phyloP scores from a whole-genome alignment of 2,888 invertebrate genomes.

The Drosophila mulleri region DNA sequence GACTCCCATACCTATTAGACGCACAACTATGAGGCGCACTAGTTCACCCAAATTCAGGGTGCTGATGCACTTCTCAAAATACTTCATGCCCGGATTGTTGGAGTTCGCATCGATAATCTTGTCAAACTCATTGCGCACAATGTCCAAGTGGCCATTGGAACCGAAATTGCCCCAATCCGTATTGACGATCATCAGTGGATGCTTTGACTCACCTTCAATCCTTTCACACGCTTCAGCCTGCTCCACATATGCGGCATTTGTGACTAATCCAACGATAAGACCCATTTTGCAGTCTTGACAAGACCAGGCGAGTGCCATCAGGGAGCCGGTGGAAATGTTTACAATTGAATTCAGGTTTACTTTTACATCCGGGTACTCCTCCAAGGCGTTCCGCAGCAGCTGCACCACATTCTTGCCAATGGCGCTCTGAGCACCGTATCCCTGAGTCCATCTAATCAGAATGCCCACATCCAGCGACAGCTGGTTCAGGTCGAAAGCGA shows the following conservation, averaged over 20 bases:
- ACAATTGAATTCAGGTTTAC: slow-evolving; percentile 94
- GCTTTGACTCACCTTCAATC: slow-evolving; percentile 87
- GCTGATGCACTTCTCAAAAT: slow-evolving; percentile 92
- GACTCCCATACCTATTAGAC: slow-evolving; percentile 90
- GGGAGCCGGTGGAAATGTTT: slow-evolving; percentile 96
- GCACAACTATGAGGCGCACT: slow-evolving; percentile 92
- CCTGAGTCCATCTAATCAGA: slow-evolving; percentile 96
- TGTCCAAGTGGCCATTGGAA: slow-evolving; percentile 93
- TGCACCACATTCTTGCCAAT: slow-evolving; percentile 95
- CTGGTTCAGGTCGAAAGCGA: slow-evolving; percentile 96
- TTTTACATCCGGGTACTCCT: slow-evolving; percentile 90
- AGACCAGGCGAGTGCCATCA: slow-evolving; percentile 95
- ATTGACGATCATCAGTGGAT: slow-evolving; percentile 90
- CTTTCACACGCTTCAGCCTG: slow-evolving; percentile 91
- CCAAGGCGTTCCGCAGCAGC: slow-evolving; percentile 93
- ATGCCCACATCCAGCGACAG: slow-evolving; percentile 92
- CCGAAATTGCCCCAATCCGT: slow-evolving; percentile 99
- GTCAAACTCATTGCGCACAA: slow-evolving; percentile 93
- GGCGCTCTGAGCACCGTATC: slow-evolving; percentile 95
- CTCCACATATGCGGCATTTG: slow-evolving; percentile 95
- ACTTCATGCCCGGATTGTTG: slow-evolving; percentile 91
- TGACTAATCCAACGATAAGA: slow-evolving; percentile 91
- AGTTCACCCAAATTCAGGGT: slow-evolving; percentile 99
- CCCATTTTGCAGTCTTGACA: slow-evolving; percentile 91
- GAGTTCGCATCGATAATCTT: slow-evolving; percentile 91